Conservation (phyloP, 1,140 invertebrate species). For the Aphelenchoides fujianensis region DNA sequence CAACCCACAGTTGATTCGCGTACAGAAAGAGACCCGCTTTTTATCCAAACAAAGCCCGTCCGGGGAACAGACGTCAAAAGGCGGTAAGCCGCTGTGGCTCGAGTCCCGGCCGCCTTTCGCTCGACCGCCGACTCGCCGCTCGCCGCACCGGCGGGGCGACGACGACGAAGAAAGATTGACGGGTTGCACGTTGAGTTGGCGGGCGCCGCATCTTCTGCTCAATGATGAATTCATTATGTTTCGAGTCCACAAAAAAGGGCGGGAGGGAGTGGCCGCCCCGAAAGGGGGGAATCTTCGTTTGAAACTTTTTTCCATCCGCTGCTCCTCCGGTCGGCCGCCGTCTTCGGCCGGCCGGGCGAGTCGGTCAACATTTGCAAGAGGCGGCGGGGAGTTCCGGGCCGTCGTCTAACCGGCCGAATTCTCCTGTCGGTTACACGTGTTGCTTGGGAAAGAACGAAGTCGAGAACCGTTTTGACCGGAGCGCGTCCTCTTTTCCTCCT, state of each 20-base stretch:
- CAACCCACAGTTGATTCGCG: too few relatives aligned
- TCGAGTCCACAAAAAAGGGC: too few relatives aligned
- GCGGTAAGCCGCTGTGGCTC: neutral
- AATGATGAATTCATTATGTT: conserved; percentile 6
- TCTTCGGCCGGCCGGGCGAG: too few relatives aligned
- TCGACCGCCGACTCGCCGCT: neutral
- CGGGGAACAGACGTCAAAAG: too few relatives aligned
- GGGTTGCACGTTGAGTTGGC: neutral
- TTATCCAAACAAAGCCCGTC: too few relatives aligned
- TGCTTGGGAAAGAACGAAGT: neutral
- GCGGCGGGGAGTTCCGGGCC: too few relatives aligned
- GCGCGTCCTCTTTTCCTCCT: too few relatives aligned
- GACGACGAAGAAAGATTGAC: neutral
- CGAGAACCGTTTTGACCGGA: conserved; percentile 4
- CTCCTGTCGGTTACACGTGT: neutral
- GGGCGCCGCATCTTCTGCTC: neutral
- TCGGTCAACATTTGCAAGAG: neutral
- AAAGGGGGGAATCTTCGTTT: neutral
- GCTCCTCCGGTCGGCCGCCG: too few relatives aligned
- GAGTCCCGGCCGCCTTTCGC: too few relatives aligned
- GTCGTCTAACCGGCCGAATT: too few relatives aligned
- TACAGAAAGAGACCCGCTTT: too few relatives aligned
- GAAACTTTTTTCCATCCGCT: conserved; percentile 6
- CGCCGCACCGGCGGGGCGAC: neutral
- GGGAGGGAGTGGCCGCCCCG: neutral